Base-by-base conservation (phyloP, 2,797 vertebrate species). In the Etheostoma perlongum region DNA sequence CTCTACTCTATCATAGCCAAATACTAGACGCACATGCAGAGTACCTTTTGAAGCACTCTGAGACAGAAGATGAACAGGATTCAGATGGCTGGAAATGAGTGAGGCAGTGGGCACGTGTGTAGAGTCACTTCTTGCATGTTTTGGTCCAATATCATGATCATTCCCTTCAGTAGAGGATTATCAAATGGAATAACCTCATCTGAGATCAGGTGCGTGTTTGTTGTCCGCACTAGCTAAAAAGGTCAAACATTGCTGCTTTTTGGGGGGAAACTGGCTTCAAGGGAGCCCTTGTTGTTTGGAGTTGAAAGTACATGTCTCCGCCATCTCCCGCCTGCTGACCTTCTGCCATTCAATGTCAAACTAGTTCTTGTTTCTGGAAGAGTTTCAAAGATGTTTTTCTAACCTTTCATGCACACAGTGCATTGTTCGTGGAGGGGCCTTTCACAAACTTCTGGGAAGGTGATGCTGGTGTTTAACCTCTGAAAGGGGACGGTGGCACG, bases 311-410 rank as follows among this genome's bases (percentile, higher is more conserved):
- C 69, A 69, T 19, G 13, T 64, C 54, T 66, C 74, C 10, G 1
- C 44, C 27, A 13, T 33, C 30, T 69, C 64, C 49, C 59, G 51
- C 30, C 25, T 13, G 21, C 49, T 71, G 70, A 64, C 51, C 57
- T 53, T 78, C 55, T 25, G 19, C 25, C 53, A 6, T 67, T 68
- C 21, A 69, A 68, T 70, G 73, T 78, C 44, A 70, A 5, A 71
- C 30, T 46, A 11, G 12, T 53, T 65, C 12, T 60, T 16, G 11
- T 67, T 63, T 70, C 21, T 68, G 42, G 42, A 65, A 16, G 2
- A 11, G 44, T 64, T 61, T 64, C 9, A 18, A 57, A 49, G 21
- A 36, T 60, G 9, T 64, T 64, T 67, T 40, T 47, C 44, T 42
- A 36, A 33, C 49, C 51, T 52, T 42, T 73, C 33, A 5, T 57